A percentile compares a stretch with the other conserved stretches of the same genome.
Evolutionary conservation across 2,888 invertebrate species (phyloP).

Genomic region (Eristalis pertinax): DNA sequence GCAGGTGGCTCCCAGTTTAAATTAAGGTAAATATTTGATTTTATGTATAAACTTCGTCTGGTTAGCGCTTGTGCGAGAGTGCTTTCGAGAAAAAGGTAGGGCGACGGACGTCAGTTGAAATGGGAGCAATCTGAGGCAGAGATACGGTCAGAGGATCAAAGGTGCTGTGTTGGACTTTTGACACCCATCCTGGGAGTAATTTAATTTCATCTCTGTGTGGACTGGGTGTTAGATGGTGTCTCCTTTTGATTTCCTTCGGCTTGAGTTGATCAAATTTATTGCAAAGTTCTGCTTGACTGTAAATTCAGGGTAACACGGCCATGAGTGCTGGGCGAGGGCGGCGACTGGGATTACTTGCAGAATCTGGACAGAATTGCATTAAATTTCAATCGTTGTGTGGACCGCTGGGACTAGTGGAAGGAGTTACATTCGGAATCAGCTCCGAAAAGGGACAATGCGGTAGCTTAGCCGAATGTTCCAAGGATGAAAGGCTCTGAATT

Average conservation of each 20-base stretch:
- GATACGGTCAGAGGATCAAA: conserved; percentile 24
- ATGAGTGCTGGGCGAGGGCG: not conserved
- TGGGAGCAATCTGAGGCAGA: conserved; percentile 33
- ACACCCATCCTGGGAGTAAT: conserved; percentile 51
- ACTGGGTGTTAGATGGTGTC: not conserved
- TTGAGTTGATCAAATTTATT: conserved; percentile 15
- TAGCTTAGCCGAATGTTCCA: not conserved
- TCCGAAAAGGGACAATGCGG: not conserved
- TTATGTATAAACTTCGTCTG: conserved; percentile 62
- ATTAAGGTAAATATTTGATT: conserved; percentile 67
- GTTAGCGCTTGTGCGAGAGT: conserved; percentile 29
- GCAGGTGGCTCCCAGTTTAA: conserved; percentile 41
- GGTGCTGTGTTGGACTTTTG: conserved; percentile 19
- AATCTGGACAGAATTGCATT: not conserved
- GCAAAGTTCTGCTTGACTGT: not conserved
- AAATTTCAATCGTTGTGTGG: not conserved
- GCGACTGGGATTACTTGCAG: not conserved
- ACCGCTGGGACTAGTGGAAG: not conserved
- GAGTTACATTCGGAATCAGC: not conserved
- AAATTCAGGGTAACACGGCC: not conserved
- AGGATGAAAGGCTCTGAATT: not conserved
- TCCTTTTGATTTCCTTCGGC: not conserved
- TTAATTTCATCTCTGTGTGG: conserved; percentile 30
- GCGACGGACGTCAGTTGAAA: conserved; percentile 19
- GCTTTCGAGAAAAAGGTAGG: not conserved